These are phyloP conservation scores for Seira ritae DNA, from an alignment of 2,888 invertebrate species.

Conservation along the genomic window DNA sequence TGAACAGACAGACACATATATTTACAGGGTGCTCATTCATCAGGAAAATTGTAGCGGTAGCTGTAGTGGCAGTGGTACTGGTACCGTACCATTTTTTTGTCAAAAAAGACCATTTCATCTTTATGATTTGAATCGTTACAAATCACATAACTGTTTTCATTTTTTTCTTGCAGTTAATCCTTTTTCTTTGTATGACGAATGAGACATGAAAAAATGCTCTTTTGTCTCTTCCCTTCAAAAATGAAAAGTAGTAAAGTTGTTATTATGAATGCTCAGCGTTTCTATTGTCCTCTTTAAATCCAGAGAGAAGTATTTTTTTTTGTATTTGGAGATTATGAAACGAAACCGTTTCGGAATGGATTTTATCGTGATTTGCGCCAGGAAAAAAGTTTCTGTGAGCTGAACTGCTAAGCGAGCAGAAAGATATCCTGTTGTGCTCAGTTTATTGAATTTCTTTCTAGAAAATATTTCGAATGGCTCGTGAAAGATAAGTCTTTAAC, in stretches of 20 bases:
- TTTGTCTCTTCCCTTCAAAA: neutral
- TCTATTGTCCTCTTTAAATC: neutral
- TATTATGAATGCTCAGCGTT: neutral
- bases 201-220: conserved; percentile 3
- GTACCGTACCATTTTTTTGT: neutral
- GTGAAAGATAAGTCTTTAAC: neutral
- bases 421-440: neutral
- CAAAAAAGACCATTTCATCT: neutral
- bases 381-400: neutral
- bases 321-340: too few relatives aligned
- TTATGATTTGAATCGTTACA: conserved; percentile 7
- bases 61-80: neutral
- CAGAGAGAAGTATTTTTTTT: neutral
- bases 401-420: neutral
- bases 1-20: neutral
- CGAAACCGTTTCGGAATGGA: too few relatives aligned
- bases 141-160: conserved; percentile 11
- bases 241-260: neutral
- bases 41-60: neutral
- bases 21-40: neutral
- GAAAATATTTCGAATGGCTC: neutral
- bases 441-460: neutral
- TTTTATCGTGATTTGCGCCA: neutral
- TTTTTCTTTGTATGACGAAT: neutral
- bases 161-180: neutral